Conservation (phyloP, 1,140 invertebrate genomes). For the Solen grandis region DNA sequence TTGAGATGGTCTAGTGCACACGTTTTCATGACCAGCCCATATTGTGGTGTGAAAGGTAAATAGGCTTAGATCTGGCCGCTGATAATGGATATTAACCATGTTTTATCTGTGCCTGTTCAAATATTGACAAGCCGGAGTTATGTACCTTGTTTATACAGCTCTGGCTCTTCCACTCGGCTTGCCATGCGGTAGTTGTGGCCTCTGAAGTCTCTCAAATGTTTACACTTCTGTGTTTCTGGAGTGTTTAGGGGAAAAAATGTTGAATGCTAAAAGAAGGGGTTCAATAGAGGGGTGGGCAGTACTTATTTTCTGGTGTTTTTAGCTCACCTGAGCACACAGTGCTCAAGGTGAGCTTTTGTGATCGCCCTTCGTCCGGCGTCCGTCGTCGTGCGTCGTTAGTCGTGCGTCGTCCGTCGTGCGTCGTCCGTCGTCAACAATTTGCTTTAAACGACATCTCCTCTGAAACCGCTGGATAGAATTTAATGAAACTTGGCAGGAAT, state of each 20-base stretch:
- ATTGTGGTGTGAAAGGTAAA: slow-evolving; percentile 53
- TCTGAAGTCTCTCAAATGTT: neutral
- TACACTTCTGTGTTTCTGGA: neutral
- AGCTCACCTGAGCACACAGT: too few relatives aligned
- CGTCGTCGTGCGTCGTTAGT: too few relatives aligned
- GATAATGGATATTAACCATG: slow-evolving; percentile 53
- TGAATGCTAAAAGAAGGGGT: too few relatives aligned
- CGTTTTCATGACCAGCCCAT: slow-evolving; percentile 38
- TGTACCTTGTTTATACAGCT: slow-evolving; percentile 24
- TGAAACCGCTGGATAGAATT: too few relatives aligned
- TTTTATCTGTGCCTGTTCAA: slow-evolving; percentile 35
- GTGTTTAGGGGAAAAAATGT: neutral
- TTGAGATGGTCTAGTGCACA: slow-evolving; percentile 4
- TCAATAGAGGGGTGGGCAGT: too few relatives aligned
- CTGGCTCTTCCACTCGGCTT: neutral
- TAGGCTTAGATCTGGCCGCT: slow-evolving; percentile 38
- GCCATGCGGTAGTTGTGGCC: neutral
- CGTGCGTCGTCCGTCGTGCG: too few relatives aligned
- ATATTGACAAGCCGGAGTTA: slow-evolving; percentile 42
- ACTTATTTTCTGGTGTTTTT: too few relatives aligned
- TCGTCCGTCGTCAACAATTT: too few relatives aligned
- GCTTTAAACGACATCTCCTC: too few relatives aligned
- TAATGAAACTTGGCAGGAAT: too few relatives aligned
- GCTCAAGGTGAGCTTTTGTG: too few relatives aligned
- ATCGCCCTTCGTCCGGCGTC: too few relatives aligned